Percentiles rank a stretch among this genome's conserved stretches.
Evolutionary conservation across 2,888 invertebrate species (phyloP).

Genomic region (Noctua pronuba): DNA sequence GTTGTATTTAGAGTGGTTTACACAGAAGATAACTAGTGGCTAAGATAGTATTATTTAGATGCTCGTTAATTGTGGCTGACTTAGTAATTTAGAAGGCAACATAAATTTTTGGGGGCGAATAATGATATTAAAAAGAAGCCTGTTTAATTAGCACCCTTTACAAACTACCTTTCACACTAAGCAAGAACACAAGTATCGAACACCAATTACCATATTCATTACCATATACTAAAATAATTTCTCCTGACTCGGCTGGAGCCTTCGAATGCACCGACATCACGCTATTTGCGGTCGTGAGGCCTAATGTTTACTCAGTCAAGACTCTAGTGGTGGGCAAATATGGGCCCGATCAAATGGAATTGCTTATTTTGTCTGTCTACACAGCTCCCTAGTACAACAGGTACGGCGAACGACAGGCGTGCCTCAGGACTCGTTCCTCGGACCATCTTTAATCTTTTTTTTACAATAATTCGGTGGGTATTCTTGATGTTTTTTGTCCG

Average conservation of each 20-base stretch:
- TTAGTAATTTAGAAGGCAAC: no score
- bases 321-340: constrained; percentile 90
- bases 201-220: constrained; percentile 68
- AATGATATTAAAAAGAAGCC: no score
- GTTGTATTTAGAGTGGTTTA: no score
- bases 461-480: constrained; percentile 82
- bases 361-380: constrained; percentile 90
- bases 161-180: constrained; percentile 59
- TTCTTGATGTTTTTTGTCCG: constrained; percentile 81
- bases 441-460: constrained; percentile 79
- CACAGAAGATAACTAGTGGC: no score
- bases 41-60: no score
- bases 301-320: constrained; percentile 88
- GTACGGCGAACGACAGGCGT: constrained; percentile 82
- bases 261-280: constrained; percentile 87
- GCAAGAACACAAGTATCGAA: constrained; percentile 63
- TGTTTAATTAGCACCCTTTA: no score
- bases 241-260: constrained; percentile 76
- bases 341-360: constrained; percentile 89
- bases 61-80: no score
- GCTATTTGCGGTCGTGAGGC: constrained; percentile 90
- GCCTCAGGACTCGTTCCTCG: constrained; percentile 80
- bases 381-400: constrained; percentile 86
- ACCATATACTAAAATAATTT: constrained; percentile 80
- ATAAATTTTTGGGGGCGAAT: no score